Evolutionary conservation across 2,888 invertebrate species (phyloP), one percentile per base, ranked within the genome.

Genomic region (Orthosia gracilis): DNA sequence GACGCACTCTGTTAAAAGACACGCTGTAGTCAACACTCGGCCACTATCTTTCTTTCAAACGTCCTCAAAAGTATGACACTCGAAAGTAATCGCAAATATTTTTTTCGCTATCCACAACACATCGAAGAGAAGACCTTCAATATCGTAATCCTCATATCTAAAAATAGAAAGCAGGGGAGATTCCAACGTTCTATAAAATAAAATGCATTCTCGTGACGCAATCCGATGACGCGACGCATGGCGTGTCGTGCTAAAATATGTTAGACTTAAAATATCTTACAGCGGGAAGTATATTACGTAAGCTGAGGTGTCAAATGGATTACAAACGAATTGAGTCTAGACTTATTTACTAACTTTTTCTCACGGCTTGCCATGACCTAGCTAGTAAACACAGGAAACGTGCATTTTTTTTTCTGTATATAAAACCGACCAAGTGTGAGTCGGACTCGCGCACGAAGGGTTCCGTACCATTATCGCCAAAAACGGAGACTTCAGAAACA

Each of bases 171-270:
- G 59, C n/a, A 83, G 70, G 40, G 58, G 76, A 69, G 62, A 80
- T 79, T 67, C 66, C 73, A 69, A 55, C 69, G 31, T 73, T 73
- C 50, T 75, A 73, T 77, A 80, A 79, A 75, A 81, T 77, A 81
- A 79, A 80, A 50, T 88, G 89, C 88, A 88, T 78, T 85, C 73
- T 80, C 55, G 61, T 86, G 84, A 85, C 89, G 88, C 73, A 81
- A 84, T 69, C 49, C 11, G 52, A 69, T 87, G 86, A 88, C 88
- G 87, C 72, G 74, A 49, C 52, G 21, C 31, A 78, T 85, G 84
- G 85, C 87, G 88, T 87, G 85, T 85, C 82, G 82, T 83, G 87
- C 88, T 74, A 89, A 90, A 91, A 90, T 89, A 90, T 88, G 86
- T 74, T 73, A 40, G 9, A 68, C 74, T 47, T 68, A 26, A 77